Base-by-base conservation (phyloP, 2,888 invertebrate genomes). In the Drosophila neoperkinsi region DNA sequence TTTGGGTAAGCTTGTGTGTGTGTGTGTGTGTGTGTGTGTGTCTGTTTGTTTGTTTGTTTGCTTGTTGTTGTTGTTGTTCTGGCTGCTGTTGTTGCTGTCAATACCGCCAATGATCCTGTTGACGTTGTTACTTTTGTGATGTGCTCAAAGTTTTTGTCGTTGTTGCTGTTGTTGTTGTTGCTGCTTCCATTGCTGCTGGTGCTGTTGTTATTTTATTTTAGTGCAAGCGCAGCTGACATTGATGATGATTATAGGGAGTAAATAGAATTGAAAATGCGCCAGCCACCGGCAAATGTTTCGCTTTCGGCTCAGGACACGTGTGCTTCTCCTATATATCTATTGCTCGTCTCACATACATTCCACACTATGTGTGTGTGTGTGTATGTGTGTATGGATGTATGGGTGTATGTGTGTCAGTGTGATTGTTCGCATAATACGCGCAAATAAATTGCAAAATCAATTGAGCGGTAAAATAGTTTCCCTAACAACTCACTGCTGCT, bases 191-290 rank as follows among this genome's bases (percentile, higher is more conserved):
- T 63, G 57, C 53, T 70, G 52, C 52, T 55, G 52, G 49, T 68
- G 77, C 66, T 77, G 58, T 74, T 81, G 73, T 72, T 84, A 75
- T 78, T 83, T 86, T 81, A 79, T 71, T 81, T 89, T 83, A 83
- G 88, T 88, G 86, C 81, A 71, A 82, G 85, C 79, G 88, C 82
- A 87, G 82, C 90, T 90, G 91, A 90, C 91, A 91, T 91, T 91
- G 91, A 91, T 91, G 91, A 91, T 91, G 91, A 91, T 91, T 91
- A 91, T 90, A 88, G 90, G 90, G 83, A 88, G 91, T 86, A 91
- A 90, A 91, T 88, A 90, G 91, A 91, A 91, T 89, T 83, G 90
- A 87, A 91, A 90, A 79, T 82, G 87, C 81, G 69, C 63, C 75
- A 56, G 62, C 62, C 56, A 62, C 51, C 52, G 71, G 49, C 36